phyloP scores from a whole-genome alignment of 2,797 vertebrate species.

The Salmo trutta region DNA sequence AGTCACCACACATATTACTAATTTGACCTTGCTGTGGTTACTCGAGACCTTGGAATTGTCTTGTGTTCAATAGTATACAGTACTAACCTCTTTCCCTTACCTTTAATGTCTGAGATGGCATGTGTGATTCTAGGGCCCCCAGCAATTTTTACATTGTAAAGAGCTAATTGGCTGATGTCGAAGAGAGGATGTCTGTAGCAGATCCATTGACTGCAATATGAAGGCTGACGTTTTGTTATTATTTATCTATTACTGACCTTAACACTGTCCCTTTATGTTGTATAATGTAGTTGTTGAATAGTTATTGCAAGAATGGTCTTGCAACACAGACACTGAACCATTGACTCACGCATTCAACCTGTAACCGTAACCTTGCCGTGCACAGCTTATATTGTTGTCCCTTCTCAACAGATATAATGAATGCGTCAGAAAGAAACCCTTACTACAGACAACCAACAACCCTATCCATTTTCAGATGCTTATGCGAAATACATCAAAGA shows the following conservation, averaged over 20 bases:
- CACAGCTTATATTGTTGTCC: neutral
- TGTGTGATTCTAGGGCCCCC: neutral
- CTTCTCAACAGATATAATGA: neutral
- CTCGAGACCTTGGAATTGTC: too few species aligned
- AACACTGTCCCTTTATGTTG: neutral
- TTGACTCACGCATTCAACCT: neutral
- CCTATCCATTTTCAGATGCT: neutral
- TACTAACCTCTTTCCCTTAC: neutral
- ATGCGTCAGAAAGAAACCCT: neutral
- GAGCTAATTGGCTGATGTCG: neutral
- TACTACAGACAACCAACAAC: neutral
- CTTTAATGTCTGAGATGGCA: neutral
- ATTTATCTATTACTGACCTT: neutral
- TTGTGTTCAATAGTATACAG: neutral
- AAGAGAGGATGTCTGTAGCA: neutral
- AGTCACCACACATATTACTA: neutral
- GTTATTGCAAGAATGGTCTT: too few species aligned
- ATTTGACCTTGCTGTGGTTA: too few species aligned
- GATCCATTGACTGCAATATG: neutral
- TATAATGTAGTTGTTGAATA: too few species aligned
- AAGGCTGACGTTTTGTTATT: neutral
- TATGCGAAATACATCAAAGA: neutral
- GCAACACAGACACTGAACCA: too few species aligned
- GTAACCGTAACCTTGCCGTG: neutral
- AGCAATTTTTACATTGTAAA: neutral